Percentiles rank a stretch among this genome's conserved stretches.
These are phyloP conservation scores for Ptychochromis oligacanthus DNA, from an alignment of 2,113 vertebrate species.

Conservation along the genomic window DNA sequence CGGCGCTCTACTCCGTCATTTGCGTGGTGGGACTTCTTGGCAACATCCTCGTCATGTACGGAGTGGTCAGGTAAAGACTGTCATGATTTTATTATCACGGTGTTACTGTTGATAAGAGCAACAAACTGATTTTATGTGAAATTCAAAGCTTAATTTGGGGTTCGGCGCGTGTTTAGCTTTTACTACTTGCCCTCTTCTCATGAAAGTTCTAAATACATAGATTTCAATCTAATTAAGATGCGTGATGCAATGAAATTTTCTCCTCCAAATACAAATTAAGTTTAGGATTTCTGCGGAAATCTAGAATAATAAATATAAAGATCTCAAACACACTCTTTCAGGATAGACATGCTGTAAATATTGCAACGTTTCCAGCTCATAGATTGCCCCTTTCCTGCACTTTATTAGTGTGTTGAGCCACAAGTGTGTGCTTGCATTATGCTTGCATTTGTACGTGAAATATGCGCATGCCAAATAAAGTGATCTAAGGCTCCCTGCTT, in stretches of 20 bases:
- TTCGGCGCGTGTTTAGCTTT: not conserved
- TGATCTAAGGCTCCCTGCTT: not conserved
- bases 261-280: not conserved
- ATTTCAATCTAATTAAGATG: not conserved
- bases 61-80: slow-evolving; percentile 89
- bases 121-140: not conserved
- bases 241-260: not conserved
- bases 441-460: not conserved
- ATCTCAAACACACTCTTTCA: not conserved
- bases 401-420: not conserved
- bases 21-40: slow-evolving; percentile 94
- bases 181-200: too few species aligned
- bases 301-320: not conserved
- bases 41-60: slow-evolving; percentile 93
- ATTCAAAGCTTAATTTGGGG: not conserved
- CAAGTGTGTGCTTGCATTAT: not conserved
- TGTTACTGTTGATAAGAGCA: not conserved
- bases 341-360: not conserved
- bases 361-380: not conserved
- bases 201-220: not conserved
- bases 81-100: not conserved
- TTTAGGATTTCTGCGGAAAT: not conserved
- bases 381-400: not conserved
- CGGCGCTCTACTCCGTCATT: slow-evolving; percentile 90
- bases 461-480: not conserved